Evolutionary conservation across 2,113 vertebrate species (phyloP).

Genomic region (Eptatretus burgeri): DNA sequence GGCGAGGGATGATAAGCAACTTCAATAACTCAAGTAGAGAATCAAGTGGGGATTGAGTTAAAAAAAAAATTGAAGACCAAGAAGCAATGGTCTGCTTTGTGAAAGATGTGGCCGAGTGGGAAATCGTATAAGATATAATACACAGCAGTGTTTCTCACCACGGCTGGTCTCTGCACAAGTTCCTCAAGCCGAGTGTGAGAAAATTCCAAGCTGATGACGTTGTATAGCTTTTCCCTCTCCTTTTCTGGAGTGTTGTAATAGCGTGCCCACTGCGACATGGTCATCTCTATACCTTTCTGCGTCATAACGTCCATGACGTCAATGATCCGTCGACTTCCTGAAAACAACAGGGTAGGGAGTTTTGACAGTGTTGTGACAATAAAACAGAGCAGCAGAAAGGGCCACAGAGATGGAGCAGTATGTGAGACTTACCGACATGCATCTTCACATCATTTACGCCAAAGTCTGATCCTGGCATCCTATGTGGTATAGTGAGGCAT

Average conservation of each 20-base stretch:
- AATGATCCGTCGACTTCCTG: conserved; percentile 70
- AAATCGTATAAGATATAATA: too few relatives aligned
- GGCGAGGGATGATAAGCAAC: too few relatives aligned
- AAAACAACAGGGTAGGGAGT: conserved; percentile 3
- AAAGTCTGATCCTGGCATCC: conserved; percentile 83
- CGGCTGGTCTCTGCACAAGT: conserved; percentile 70
- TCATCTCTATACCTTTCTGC: conserved; percentile 93
- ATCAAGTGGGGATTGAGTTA: too few relatives aligned
- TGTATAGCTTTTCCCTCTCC: conserved; percentile 76
- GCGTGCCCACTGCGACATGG: conserved; percentile 87
- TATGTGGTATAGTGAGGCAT: conserved; percentile 12
- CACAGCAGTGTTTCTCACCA: conserved; percentile 17
- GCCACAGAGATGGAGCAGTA: neutral
- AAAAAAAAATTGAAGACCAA: too few relatives aligned
- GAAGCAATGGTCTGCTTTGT: too few relatives aligned
- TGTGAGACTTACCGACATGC: conserved; percentile 61
- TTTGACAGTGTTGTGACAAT: neutral
- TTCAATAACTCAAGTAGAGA: too few relatives aligned
- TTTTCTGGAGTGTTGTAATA: conserved; percentile 77
- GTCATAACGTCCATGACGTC: conserved; percentile 98
- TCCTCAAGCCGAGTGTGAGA: conserved; percentile 84
- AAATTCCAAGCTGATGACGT: conserved; percentile 92
- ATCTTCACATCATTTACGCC: conserved; percentile 86
- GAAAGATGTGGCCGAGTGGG: too few relatives aligned
- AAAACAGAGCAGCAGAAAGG: neutral